phyloP scores from a whole-genome alignment of 1,140 invertebrate species.

The Drosophila rufa region DNA sequence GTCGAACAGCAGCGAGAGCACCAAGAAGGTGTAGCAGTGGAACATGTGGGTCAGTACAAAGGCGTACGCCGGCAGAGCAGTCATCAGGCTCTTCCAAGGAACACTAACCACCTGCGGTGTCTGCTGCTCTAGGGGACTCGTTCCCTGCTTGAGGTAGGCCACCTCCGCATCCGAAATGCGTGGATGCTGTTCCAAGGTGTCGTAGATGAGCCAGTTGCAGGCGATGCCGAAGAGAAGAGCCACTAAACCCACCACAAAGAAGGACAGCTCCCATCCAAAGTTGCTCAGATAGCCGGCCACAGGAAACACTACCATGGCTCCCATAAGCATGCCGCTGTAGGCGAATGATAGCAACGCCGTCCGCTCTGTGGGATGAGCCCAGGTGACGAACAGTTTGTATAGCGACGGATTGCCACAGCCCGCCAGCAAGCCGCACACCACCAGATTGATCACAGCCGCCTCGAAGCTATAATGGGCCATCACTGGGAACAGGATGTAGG shows the following conservation, averaged over 20 bases:
- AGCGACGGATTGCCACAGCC: conserved; percentile 72
- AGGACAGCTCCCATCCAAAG: conserved; percentile 63
- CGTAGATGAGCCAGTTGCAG: conserved; percentile 70
- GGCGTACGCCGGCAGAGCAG: conserved; percentile 54
- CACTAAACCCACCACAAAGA: conserved; percentile 67
- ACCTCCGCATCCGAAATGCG: conserved; percentile 55
- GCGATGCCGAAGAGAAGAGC: conserved; percentile 53
- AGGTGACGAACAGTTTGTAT: conserved; percentile 74
- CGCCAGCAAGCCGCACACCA: conserved; percentile 63
- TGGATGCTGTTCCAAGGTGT: conserved; percentile 70
- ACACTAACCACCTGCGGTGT: conserved; percentile 30
- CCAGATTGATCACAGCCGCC: conserved; percentile 37
- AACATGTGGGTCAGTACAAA: conserved; percentile 77
- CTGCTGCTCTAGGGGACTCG: background rate
- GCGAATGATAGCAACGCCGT: conserved; percentile 71
- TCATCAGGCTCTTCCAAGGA: conserved; percentile 67
- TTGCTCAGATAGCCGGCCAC: conserved; percentile 62
- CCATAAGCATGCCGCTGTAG: conserved; percentile 70
- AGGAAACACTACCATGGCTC: conserved; percentile 68
- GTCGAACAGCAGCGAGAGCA: conserved; percentile 51
- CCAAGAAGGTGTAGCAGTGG: conserved; percentile 68
- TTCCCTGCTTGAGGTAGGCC: conserved; percentile 47
- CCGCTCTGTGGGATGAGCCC: conserved; percentile 80
- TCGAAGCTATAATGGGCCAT: conserved; percentile 61
- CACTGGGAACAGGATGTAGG: conserved; percentile 60